A percentile compares a stretch with the other conserved stretches of the same genome.
Conservation (phyloP, 2,797 vertebrate species). For the Glyptemys insculpta region DNA sequence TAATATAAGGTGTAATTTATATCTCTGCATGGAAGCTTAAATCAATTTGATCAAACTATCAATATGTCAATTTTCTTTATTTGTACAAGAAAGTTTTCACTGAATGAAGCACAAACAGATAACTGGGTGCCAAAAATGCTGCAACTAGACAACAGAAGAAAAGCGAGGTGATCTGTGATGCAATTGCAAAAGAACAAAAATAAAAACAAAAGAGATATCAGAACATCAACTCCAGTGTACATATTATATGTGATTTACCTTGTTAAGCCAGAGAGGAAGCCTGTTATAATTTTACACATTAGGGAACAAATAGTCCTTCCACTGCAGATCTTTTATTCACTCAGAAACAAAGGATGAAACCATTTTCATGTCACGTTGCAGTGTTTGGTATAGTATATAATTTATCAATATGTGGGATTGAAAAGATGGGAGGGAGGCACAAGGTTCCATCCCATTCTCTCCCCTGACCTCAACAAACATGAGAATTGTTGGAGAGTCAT, state of each 20-base stretch:
- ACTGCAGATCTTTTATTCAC: background rate
- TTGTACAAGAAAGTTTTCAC: slow-evolving; percentile 78
- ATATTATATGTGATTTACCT: background rate
- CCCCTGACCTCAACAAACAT: background rate
- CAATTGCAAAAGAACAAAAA: slow-evolving; percentile 43
- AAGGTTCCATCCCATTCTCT: background rate
- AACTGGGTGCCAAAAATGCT: slow-evolving; percentile 83
- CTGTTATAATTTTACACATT: background rate
- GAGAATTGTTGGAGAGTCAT: background rate
- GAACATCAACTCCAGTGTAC: background rate
- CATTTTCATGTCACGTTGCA: background rate
- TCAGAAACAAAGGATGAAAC: background rate
- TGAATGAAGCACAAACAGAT: slow-evolving; percentile 81
- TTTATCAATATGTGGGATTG: background rate
- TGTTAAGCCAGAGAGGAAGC: background rate
- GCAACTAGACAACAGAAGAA: slow-evolving; percentile 53
- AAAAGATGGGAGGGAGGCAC: background rate
- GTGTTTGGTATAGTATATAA: background rate
- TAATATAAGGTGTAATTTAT: background rate
- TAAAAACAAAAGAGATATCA: background rate
- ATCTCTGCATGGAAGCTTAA: background rate
- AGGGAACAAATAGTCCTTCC: background rate
- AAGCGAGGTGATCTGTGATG: background rate
- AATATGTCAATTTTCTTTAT: background rate
- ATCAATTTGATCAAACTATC: background rate